These are phyloP conservation scores for Labeo calbasu DNA, from an alignment of 2,797 vertebrate genomes.

Conservation along the genomic window DNA sequence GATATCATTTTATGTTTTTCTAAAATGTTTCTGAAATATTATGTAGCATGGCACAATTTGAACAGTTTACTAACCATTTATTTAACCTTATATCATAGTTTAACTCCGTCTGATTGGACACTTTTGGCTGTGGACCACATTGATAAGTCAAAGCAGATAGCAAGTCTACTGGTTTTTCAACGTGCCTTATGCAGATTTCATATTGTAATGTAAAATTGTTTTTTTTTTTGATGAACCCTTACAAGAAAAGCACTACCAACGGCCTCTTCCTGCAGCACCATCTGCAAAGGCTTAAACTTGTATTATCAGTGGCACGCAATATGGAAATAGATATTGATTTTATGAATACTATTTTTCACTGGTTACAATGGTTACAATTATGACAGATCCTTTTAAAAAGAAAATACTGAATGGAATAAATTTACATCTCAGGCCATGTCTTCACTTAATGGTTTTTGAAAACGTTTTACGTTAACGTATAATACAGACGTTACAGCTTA, in stretches of 20 bases:
- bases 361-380: constrained; percentile 79
- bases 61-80: neutral
- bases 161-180: constrained; percentile 11
- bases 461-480: constrained; percentile 79
- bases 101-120: neutral
- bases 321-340: constrained; percentile 83
- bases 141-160: constrained; percentile 5
- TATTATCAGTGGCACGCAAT: constrained; percentile 74
- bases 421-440: constrained; percentile 86
- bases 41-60: neutral
- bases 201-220: constrained; percentile 37
- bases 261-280: constrained; percentile 66
- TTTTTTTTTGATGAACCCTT: constrained; percentile 50
- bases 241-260: constrained; percentile 70
- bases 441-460: constrained; percentile 75
- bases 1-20: neutral
- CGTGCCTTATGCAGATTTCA: constrained; percentile 53
- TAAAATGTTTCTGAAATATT: neutral
- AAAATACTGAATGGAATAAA: constrained; percentile 78
- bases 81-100: neutral
- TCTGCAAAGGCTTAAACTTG: constrained; percentile 72
- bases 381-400: constrained; percentile 73
- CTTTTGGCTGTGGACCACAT: neutral
- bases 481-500: constrained; percentile 85
- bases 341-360: constrained; percentile 88